These are phyloP conservation scores for Cataglyphis rosenhaueri DNA, from an alignment of 2,888 invertebrate species.

Conservation along the genomic window DNA sequence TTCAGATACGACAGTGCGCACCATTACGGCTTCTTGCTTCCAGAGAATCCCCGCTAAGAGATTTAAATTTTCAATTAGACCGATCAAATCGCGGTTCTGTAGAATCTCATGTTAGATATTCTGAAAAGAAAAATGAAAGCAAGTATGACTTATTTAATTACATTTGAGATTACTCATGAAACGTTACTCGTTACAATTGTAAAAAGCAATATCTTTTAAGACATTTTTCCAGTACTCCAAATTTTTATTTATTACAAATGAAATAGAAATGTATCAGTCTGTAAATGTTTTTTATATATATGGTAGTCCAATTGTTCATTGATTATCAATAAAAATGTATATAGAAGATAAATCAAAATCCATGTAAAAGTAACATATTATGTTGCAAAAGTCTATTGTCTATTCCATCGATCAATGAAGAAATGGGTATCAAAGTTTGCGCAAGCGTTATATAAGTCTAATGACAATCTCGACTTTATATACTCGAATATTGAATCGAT, in stretches of 20 bases:
- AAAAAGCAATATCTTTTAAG: not conserved
- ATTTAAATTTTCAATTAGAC: constrained; percentile 23
- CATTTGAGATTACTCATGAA: constrained; percentile 10
- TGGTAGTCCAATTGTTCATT: not conserved
- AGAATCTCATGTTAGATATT: not conserved
- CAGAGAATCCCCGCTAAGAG: constrained; percentile 14
- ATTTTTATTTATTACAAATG: not conserved
- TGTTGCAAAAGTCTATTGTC: not conserved
- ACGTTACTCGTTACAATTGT: constrained; percentile 4
- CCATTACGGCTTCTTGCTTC: constrained; percentile 31
- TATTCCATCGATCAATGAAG: not conserved
- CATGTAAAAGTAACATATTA: not conserved
- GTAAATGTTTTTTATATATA: not conserved
- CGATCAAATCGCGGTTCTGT: not conserved
- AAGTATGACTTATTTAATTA: not conserved
- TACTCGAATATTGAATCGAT: constrained; percentile 60
- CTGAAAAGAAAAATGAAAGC: not conserved
- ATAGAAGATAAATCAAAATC: not conserved
- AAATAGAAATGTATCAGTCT: not conserved
- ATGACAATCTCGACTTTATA: not conserved
- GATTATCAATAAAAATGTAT: not conserved
- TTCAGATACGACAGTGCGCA: constrained; percentile 63
- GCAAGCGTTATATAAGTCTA: constrained; percentile 8
- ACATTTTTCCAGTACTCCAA: not conserved
- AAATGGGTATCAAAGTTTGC: not conserved